A percentile compares a stretch with the other conserved stretches of the same genome.
Conservation (phyloP, 2,113 vertebrate species). For the Crotalus viridis region DNA sequence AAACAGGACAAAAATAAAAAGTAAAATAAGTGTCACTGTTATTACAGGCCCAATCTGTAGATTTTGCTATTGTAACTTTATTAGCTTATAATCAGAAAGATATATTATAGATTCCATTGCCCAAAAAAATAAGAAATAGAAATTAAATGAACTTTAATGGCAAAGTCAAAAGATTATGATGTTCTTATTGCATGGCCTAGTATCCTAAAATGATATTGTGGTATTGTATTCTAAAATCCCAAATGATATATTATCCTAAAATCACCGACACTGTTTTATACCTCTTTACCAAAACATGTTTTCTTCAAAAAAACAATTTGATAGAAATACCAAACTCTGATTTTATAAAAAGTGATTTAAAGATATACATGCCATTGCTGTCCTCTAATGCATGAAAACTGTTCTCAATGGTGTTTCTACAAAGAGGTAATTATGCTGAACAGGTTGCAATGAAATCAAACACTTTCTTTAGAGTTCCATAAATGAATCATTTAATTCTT, state of each 20-base stretch:
- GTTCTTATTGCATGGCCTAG: neutral
- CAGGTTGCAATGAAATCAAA: neutral
- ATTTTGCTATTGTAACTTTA: neutral
- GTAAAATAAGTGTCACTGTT: neutral
- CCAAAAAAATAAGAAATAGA: neutral
- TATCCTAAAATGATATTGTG: neutral
- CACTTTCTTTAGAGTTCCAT: neutral
- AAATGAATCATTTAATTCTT: constrained; percentile 6
- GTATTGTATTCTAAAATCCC: neutral
- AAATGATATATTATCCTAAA: neutral
- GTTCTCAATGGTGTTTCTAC: neutral
- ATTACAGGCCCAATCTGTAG: neutral
- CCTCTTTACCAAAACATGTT: neutral
- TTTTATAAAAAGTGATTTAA: constrained; percentile 14
- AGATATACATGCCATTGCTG: neutral
- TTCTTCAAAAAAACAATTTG: neutral
- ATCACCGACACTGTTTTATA: neutral
- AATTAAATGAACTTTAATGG: neutral
- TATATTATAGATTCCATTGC: neutral
- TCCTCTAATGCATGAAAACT: neutral
- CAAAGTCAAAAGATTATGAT: neutral
- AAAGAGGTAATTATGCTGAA: neutral
- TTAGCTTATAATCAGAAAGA: neutral
- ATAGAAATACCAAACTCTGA: rapidly evolving
- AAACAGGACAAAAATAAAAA: neutral